Evolutionary conservation across 1,140 invertebrate species (phyloP), one percentile per base, ranked within the genome.

Genomic region (Cherax quadricarinatus): DNA sequence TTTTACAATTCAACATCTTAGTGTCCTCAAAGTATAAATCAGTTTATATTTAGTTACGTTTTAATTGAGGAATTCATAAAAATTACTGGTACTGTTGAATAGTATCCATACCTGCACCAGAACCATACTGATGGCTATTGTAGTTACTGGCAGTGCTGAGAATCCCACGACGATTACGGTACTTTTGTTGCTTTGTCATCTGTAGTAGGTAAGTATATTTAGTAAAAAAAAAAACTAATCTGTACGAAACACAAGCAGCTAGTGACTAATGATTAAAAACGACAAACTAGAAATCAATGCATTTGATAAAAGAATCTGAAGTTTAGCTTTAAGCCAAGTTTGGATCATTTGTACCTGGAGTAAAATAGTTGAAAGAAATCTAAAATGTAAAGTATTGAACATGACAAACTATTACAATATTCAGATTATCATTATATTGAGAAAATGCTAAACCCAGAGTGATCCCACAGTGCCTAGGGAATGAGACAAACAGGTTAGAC

Each of bases 161-260:
- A 24, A 91, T 80, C 41, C 85, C 90, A 18, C 90, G 84, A 4
- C 90, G 73, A 41, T 81, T 91, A 30, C 90, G 84, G 49, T 91
- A 91, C 49, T 91, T 91, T 57, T 91, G 90, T 53, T 91, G 90
- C 62, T 91, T 91, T 57, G 90, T 82, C 90, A 91, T 91, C 90
- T 91, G 62, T 12, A 86, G 24, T 4, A 49, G 18, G 49, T 41
- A 79, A 87, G 21, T 21, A 49, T 4, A 21, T 49, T 60, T 10
- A n/a, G 5, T 62, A 51, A 21, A 85, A n/a, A 3, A 10, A 60
- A 60, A 60, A 10, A 49, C 10, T 16, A 83, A 14, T 12, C 0
- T 41, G 0, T 41, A 9, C 0, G 12, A 48, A 82, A 21, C 49
- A 41, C 12, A n/a, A n/a, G n/a, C n/a, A n/a, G 0, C 24, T 41